Conservation (phyloP, 2,888 invertebrate species). For the Bhutanitis thaidina region DNA sequence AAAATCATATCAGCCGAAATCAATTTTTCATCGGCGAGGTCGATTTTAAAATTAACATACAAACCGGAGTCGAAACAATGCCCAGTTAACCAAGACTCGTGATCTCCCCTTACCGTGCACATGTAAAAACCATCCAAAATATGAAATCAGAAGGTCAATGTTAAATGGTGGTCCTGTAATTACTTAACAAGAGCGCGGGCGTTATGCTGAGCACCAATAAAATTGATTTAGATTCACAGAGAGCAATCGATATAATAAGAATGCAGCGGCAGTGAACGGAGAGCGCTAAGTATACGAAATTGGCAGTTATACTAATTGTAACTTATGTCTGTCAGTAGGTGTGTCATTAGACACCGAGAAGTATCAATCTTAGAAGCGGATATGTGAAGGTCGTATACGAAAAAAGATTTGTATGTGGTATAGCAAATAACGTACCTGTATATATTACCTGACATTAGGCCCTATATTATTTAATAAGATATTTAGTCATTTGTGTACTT, state of each 20-base stretch:
- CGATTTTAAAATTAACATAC: conserved; percentile 75
- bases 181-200: conserved; percentile 55
- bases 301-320: conserved; percentile 18
- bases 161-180: conserved; percentile 43
- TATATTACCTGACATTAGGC: too few relatives aligned
- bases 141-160: conserved; percentile 24
- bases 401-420: not conserved
- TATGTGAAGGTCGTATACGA: not conserved
- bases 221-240: conserved; percentile 70
- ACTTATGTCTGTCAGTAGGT: not conserved
- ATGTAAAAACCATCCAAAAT: not conserved
- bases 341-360: not conserved
- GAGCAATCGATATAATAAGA: conserved; percentile 44
- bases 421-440: too few relatives aligned
- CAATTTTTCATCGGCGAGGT: conserved; percentile 70
- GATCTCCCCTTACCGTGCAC: conserved; percentile 1
- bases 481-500: too few relatives aligned
- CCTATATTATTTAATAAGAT: too few relatives aligned
- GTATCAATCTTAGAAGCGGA: not conserved
- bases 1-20: conserved; percentile 74
- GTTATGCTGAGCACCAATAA: conserved; percentile 51
- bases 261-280: conserved; percentile 1
- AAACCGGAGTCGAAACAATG: conserved; percentile 32
- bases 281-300: conserved; percentile 10
- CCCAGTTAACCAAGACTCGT: conserved; percentile 38